A percentile compares a stretch with the other conserved stretches of the same genome.
Evolutionary conservation across 1,140 invertebrate genomes (phyloP).

Genomic region (Brachionus asplanchnoidis): DNA sequence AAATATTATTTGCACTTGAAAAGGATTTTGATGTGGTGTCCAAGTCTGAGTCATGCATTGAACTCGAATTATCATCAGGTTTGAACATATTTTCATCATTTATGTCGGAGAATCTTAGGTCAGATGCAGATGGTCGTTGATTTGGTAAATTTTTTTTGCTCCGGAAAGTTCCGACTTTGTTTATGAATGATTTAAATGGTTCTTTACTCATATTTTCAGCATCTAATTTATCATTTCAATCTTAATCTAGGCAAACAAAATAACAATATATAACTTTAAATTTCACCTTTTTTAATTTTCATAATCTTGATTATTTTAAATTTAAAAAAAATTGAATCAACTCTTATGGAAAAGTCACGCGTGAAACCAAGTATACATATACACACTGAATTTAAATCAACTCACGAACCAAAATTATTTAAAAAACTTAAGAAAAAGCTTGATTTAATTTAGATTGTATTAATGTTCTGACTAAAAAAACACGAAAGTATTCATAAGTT

Average conservation of each 20-base stretch:
- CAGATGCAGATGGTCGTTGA: slow-evolving; percentile 35
- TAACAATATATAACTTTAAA: not conserved
- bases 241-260: not conserved
- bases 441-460: not conserved
- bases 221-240: slow-evolving; percentile 27
- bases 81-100: slow-evolving; percentile 31
- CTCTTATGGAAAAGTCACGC: not conserved
- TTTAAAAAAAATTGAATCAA: not conserved
- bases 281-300: not conserved
- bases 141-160: slow-evolving; percentile 32
- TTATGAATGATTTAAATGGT: slow-evolving; percentile 40
- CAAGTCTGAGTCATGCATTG: slow-evolving; percentile 23
- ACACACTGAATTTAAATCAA: not conserved
- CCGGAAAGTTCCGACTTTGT: slow-evolving; percentile 39
- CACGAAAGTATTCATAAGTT: not conserved
- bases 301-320: slow-evolving; percentile 1
- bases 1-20: not conserved
- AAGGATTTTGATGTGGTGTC: slow-evolving; percentile 14
- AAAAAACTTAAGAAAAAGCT: not conserved
- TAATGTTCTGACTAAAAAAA: not conserved
- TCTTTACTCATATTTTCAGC: slow-evolving; percentile 35
- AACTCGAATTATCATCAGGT: not conserved
- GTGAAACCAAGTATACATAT: slow-evolving; percentile 2
- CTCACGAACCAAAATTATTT: not conserved
- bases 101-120: not conserved